Evolutionary conservation across 2,113 vertebrate species (phyloP).

Genomic region (Loxodonta africana): DNA sequence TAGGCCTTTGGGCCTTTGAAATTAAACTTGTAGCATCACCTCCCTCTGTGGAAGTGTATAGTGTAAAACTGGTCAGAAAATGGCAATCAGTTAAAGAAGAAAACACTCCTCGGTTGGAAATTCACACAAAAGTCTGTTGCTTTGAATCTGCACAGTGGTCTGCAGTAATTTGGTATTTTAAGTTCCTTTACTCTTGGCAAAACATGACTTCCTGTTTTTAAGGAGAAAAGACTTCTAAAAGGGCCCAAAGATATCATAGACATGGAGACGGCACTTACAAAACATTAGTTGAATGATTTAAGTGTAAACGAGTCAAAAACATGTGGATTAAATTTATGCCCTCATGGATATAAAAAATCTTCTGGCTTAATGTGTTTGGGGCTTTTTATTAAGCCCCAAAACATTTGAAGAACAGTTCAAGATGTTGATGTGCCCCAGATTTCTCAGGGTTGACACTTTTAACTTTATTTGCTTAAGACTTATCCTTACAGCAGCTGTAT

Average conservation of each 20-base stretch:
- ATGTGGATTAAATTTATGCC: conserved; percentile 68
- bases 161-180: conserved; percentile 68
- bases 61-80: background rate
- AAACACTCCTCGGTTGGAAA: background rate
- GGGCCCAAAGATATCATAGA: conserved; percentile 58
- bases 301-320: conserved; percentile 55
- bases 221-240: conserved; percentile 71
- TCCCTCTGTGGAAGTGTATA: background rate
- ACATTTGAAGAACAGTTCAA: conserved; percentile 65
- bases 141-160: conserved; percentile 20
- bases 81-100: background rate
- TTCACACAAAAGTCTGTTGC: conserved; percentile 32
- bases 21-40: background rate
- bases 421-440: background rate
- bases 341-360: conserved; percentile 52
- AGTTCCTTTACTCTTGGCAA: conserved; percentile 69
- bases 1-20: background rate
- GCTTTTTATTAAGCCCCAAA: conserved; percentile 30
- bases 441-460: background rate
- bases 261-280: conserved; percentile 43
- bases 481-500: background rate
- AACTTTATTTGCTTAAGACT: conserved; percentile 19
- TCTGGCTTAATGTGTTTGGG: conserved; percentile 34
- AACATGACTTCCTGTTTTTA: conserved; percentile 72
- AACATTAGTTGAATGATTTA: conserved; percentile 64